Evolutionary conservation across 2,888 invertebrate genomes (phyloP), one percentile per base, ranked within the genome.

Genomic region (Melipona beecheii): DNA sequence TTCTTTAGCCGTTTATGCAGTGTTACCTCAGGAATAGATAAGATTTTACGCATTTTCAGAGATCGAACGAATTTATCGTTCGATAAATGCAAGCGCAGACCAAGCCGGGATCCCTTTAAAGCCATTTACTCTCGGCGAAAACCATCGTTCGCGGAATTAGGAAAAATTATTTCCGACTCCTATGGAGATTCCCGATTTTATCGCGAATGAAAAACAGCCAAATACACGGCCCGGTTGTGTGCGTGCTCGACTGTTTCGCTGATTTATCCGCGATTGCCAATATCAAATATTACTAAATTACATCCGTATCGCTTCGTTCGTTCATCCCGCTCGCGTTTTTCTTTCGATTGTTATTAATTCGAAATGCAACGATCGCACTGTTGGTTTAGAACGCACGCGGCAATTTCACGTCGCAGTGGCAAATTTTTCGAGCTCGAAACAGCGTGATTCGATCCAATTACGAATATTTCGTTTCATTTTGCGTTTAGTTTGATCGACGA

Each of bases 101-200:
- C 24, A 17, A 17, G n/a, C 17, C 5, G 15, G 60, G n/a, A 17
- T 6, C 27, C 56, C 21, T 68, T 43, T 58, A 62, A 76, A 70
- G 31, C 60, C 31, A 62, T 64, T 74, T 60, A 13, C 49, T 43
- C 11, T 27, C 50, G 50, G 24, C 36, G 56, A 36, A 31, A 60
- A 54, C 27, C 27, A 43, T 62, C 60, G 70, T 65, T n/a, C 2
- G 43, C 31, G 66, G 43, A 72, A 80, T 83, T 75, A 75, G 43
- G 60, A 64, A 60, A 70, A 80, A 80, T 80, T 75, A 83, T 80
- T 72, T 52, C 21, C 62, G n/a, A n/a, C 49, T 49, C 66, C 70
- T 15, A 71, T 75, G 54, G 24, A 80, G 75, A 80, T 75, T 68
- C 54, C 80, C 80, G 71, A 75, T 80, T 75, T 80, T 73, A 62